Evolutionary conservation across 2,797 vertebrate genomes (phyloP).

Genomic region (Anguilla megastoma): DNA sequence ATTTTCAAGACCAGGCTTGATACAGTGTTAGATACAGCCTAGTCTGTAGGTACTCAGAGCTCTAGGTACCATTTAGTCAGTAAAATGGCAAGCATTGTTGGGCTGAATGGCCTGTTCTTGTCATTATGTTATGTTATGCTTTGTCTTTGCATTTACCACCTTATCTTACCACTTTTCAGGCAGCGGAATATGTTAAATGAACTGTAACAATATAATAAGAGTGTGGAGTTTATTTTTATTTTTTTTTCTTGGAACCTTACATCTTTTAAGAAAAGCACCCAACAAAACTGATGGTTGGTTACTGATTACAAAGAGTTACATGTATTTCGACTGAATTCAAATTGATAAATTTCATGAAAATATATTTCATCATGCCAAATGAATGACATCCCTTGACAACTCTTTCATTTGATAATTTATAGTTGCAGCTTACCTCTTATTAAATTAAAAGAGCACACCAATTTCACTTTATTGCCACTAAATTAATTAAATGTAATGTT

Average conservation of each 20-base stretch:
- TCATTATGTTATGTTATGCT: too few species aligned
- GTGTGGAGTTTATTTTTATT: neutral
- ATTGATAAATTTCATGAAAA: neutral
- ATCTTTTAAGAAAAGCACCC: neutral
- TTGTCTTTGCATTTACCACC: neutral
- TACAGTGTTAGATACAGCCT: too few species aligned
- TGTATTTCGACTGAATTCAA: neutral
- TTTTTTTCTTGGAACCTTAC: neutral
- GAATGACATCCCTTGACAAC: neutral
- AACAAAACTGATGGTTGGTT: neutral
- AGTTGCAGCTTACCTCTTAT: neutral
- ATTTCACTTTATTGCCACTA: neutral
- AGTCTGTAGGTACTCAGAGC: too few species aligned
- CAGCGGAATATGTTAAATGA: neutral
- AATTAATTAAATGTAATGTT: constrained; percentile 6
- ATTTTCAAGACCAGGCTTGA: too few species aligned
- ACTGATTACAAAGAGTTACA: neutral
- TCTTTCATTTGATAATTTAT: neutral
- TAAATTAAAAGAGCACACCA: constrained; percentile 4
- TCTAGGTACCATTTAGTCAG: too few species aligned
- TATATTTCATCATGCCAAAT: neutral
- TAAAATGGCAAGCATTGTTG: too few species aligned
- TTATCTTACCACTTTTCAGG: neutral
- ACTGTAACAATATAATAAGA: neutral
- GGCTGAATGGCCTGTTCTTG: too few species aligned